These are phyloP conservation scores for Gymnorhina tibicen DNA, from an alignment of 2,113 vertebrate species.

Conservation along the genomic window DNA sequence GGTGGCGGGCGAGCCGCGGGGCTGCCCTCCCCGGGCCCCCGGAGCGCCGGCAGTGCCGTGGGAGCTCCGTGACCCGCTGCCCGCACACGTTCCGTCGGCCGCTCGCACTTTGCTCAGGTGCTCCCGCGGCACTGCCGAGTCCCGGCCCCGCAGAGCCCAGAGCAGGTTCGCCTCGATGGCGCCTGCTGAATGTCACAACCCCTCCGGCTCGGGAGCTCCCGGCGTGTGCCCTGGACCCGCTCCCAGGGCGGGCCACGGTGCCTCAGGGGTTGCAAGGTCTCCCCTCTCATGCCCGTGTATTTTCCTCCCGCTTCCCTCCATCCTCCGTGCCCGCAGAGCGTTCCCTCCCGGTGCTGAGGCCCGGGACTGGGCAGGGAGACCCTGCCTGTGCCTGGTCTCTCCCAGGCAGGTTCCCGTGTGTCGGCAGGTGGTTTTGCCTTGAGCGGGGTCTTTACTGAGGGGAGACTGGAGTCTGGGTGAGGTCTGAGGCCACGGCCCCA, in stretches of 20 bases:
- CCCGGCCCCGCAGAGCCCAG: not conserved
- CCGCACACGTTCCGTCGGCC: fast-evolving
- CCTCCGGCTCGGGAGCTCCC: not conserved
- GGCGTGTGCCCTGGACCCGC: fast-evolving
- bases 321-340: not conserved
- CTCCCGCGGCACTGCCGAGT: fast-evolving
- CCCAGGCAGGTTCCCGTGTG: not conserved
- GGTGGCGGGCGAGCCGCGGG: not conserved
- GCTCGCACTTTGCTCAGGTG: fast-evolving
- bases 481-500: not conserved
- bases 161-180: fast-evolving
- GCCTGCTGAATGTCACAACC: not conserved
- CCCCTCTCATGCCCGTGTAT: fast-evolving
- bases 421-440: not conserved
- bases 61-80: not conserved
- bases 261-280: not conserved
- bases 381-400: not conserved
- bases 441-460: not conserved
- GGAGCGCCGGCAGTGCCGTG: not conserved
- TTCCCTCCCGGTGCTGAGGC: fast-evolving
- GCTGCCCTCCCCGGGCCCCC: too few relatives aligned
- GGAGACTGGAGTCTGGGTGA: not conserved
- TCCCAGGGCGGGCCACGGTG: fast-evolving
- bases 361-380: not conserved
- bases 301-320: not conserved